Evolutionary conservation across 2,113 vertebrate genomes (phyloP), one percentile per base, ranked within the genome.

Genomic region (Cottus gobio): DNA sequence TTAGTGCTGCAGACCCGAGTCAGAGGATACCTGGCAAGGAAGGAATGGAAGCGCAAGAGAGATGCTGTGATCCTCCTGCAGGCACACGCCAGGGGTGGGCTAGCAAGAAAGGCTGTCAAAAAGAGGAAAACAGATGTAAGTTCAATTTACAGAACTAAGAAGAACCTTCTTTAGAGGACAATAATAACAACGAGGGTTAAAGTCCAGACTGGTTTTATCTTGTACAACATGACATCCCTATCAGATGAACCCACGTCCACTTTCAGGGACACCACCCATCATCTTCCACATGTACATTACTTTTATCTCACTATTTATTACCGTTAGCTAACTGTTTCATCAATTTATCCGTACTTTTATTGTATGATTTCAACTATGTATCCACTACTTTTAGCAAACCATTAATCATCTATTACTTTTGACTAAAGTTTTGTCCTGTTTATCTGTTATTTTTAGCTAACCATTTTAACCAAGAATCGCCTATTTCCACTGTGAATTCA

Each of bases 21-120:
- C 83, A 94, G 97, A 2, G 96, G 97, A 1, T 96, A 93, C 61
- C 90, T 97, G 62, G 90, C 91, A 71, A 96, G 96, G 5, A 96
- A 91, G 72, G 95, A 94, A 24, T 89, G 93, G 65, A 92, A 81
- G 50, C 88, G 93, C 30, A 95, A 95, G 91, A 95, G 79, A 80
- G 85, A 82, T 1, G 97, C 97, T 0, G 93, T 92, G 2, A 62
- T 96, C 72, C 67, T 96, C 66, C 95, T 99, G 61, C 97, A 99
- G 90, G 95, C 97, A 0, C 91, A 97, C 0, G 91, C 96, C 28
- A 95, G 97, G 67, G 97, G 97, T 7, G 90, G 95, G 93, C 72
- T 96, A 28, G 95, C 95, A 9, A 95, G 96, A 30, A 94, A 36
- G 8, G 77, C 52, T 11, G 91, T 95, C 48, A 75, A 18, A 26